A percentile compares a stretch with the other conserved stretches of the same genome.
phyloP scores from a whole-genome alignment of 2,113 vertebrate genomes.

The Girardinichthys multiradiatus region DNA sequence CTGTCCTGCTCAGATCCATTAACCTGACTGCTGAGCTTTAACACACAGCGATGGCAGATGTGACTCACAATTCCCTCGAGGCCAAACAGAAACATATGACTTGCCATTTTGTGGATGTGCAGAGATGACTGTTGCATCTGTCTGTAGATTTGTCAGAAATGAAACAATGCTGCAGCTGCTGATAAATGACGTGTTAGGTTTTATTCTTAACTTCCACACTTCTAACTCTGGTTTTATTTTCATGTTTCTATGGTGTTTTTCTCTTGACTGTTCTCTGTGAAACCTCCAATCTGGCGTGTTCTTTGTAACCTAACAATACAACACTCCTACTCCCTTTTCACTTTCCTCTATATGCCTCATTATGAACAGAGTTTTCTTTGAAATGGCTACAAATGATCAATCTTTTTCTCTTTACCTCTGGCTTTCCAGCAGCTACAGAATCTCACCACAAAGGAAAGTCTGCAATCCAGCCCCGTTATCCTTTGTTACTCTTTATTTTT shows the following conservation, averaged over 20 bases:
- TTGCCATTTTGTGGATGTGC: neutral
- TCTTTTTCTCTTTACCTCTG: constrained; percentile 12
- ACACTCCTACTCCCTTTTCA: constrained; percentile 2
- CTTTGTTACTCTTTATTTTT: neutral
- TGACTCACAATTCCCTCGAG: constrained; percentile 30
- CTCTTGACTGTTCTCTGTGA: constrained; percentile 37
- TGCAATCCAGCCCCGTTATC: neutral
- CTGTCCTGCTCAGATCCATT: constrained; percentile 39
- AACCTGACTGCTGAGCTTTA: constrained; percentile 40
- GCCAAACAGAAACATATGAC: constrained; percentile 26
- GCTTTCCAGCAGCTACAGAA: constrained; percentile 18
- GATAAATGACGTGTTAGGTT: neutral
- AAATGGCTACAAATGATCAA: constrained; percentile 14
- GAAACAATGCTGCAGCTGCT: neutral
- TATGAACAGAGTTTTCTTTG: constrained; percentile 22
- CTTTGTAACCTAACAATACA: constrained; percentile 38
- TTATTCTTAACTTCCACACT: constrained; percentile 2
- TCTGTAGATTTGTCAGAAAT: neutral
- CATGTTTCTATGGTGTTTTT: constrained; percentile 26
- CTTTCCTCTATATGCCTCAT: constrained; percentile 16
- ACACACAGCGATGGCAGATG: constrained; percentile 28
- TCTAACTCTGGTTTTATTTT: constrained; percentile 27
- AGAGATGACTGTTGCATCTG: neutral
- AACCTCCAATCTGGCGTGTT: constrained; percentile 40
- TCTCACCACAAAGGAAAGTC: constrained; percentile 1